Base-by-base conservation (phyloP, 2,113 vertebrate genomes). In the Platanista minor region DNA sequence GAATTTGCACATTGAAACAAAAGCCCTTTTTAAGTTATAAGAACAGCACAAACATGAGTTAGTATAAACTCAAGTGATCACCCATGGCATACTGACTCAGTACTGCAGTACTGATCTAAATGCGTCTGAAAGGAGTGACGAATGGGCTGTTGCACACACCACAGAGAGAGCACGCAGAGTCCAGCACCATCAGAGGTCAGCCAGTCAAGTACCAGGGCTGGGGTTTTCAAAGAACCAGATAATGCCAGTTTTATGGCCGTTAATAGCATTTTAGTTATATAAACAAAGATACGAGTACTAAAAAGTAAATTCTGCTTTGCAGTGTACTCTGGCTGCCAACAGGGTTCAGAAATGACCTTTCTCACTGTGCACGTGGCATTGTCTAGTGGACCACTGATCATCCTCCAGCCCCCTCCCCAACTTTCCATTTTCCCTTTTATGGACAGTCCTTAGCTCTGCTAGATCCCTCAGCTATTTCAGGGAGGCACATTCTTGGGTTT, bases 271-370 rank as follows among this genome's bases (percentile, higher is more conserved):
- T 97, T 81, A 91, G 87, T 97, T 93, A 78, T 85, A 87, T 91
- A 97, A 97, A 97, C 95, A 87, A 93, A 96, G 97, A 98, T 97
- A 97, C 94, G 74, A 89, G 64, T 92, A 92, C 90, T 97, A 95
- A 96, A 96, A 91, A 93, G 77, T 87, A 82, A 90, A 94, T 92
- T 88, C 89, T 61, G 61, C 69, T 86, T 89, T 46, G 4, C 41
- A 46, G 78, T n/a, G 46, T 93, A 84, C 78, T 96, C 71, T 82
- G 92, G 90, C 93, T 95, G 96, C 96, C 95, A 95, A 27, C 77
- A 95, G 95, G 46, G 82, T 67, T 78, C 93, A 91, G 97, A 90
- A 95, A 84, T 52, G 82, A 93, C 80, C 57, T 49, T 95, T 88
- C 95, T 94, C 90, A 14, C 1, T 67, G 46, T 41, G 75, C 75